Conservation (phyloP, 2,113 vertebrate species). For the Tetraodon nigroviridis region DNA sequence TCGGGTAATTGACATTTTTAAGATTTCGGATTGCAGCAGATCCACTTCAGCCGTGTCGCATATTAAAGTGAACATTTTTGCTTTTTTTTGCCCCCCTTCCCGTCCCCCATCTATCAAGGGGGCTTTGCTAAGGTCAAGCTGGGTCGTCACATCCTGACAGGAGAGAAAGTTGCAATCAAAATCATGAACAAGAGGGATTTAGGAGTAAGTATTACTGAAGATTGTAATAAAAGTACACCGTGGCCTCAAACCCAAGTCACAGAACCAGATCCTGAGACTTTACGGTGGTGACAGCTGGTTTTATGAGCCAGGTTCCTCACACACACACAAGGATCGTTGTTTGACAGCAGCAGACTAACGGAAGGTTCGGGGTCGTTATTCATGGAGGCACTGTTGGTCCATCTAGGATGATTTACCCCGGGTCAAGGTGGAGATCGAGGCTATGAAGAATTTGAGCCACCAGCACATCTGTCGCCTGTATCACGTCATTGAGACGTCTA, state of each 20-base stretch:
- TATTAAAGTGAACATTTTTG: neutral
- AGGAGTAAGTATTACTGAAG: slow-evolving; percentile 74
- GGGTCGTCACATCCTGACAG: slow-evolving; percentile 82
- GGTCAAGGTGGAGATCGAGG: slow-evolving; percentile 90
- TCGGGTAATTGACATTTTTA: slow-evolving; percentile 58
- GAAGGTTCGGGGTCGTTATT: neutral
- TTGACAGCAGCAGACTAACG: neutral
- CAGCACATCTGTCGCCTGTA: slow-evolving; percentile 91
- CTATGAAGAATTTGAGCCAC: slow-evolving; percentile 91
- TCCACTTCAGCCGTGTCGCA: neutral
- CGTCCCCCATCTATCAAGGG: slow-evolving; percentile 68
- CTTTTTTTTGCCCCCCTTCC: neutral
- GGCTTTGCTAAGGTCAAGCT: slow-evolving; percentile 97
- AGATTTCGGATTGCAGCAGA: neutral
- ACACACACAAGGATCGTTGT: neutral
- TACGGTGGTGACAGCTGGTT: too few species aligned
- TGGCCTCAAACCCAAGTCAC: too few species aligned
- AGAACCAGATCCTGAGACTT: too few species aligned
- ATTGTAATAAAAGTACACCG: too few species aligned
- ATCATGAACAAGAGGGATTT: slow-evolving; percentile 91
- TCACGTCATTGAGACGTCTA: slow-evolving; percentile 88
- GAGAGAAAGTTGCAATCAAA: slow-evolving; percentile 93
- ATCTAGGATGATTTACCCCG: slow-evolving; percentile 86
- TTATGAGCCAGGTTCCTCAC: too few species aligned
- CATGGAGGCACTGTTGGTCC: neutral